Evolutionary conservation across 2,797 vertebrate species (phyloP), one percentile per base, ranked within the genome.

Genomic region (Chaenodraco wilsoni): DNA sequence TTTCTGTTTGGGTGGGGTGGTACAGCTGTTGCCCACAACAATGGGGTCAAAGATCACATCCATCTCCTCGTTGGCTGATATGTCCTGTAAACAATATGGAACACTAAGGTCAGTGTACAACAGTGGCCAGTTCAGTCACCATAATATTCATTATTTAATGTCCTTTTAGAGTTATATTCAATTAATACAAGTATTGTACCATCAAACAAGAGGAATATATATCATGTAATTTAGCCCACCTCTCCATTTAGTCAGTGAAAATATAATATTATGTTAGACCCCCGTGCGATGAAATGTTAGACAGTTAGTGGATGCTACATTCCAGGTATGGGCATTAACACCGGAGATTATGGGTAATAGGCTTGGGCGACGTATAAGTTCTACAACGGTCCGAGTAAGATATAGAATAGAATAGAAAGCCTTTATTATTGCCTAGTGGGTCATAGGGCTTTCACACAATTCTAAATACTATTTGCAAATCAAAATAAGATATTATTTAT

Each of bases 1-100:
- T 79, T 92, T 91, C 15, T 82, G 85, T 72, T 67, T 75, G 40
- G 74, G 69, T 46, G 68, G 65, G 50, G 70, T 46, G 13, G 64
- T 45, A 46, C 75, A 63, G 64, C 40, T 43, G 58, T 72, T 77
- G 55, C 55, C 58, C 16, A 45, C 2, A 43, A 23, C 48, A 51
- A 46, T 1, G 16, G 58, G 64, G 41, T 70, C 65, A 49, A 61
- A 71, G 51, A n/a, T 67, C 75, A 74, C 4, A 33, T 48, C 45
- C 51, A 17, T 51, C 48, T 69, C 55, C 5, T 83, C 80, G 1
- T 33, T 54, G 50, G 60, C 65, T 6, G 69, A 73, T 33, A 31
- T 60, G 12, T 86, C 86, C 86, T 91, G 78, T 27, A 78, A 37
- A 84, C n/a, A 43, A 79, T 63, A 55, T 27, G 49, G 43, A 65